A percentile compares a stretch with the other conserved stretches of the same genome.
These are phyloP conservation scores for Himalopsyche kuldschensis DNA, from an alignment of 2,888 invertebrate genomes.

Conservation along the genomic window DNA sequence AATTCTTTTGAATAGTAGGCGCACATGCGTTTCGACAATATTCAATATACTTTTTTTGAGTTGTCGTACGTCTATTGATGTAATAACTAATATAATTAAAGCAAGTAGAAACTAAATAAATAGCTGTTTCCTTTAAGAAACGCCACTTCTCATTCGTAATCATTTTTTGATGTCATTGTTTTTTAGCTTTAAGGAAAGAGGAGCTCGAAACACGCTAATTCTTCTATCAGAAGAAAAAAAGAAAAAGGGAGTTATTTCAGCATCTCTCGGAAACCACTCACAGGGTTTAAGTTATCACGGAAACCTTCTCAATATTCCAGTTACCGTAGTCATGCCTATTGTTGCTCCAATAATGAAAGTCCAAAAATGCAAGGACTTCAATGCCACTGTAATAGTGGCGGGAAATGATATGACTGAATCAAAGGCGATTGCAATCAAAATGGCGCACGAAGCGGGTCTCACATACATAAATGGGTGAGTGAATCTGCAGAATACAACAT, in stretches of 20 bases:
- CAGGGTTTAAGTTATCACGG: constrained; percentile 80
- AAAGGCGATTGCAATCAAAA: constrained; percentile 74
- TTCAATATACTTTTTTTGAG: too few species aligned
- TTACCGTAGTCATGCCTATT: constrained; percentile 93
- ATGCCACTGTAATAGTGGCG: constrained; percentile 81
- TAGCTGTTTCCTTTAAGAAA: too few species aligned
- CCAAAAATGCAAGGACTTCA: constrained; percentile 80
- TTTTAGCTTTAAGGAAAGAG: constrained; percentile 88
- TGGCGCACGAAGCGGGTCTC: constrained; percentile 70
- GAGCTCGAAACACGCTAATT: constrained; percentile 83
- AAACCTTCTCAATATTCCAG: constrained; percentile 66
- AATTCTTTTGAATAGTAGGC: not conserved
- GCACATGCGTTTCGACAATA: not conserved
- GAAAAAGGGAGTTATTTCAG: constrained; percentile 82
- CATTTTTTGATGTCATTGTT: not conserved
- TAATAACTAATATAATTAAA: too few species aligned
- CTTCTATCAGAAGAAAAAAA: constrained; percentile 74
- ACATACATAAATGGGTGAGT: constrained; percentile 87
- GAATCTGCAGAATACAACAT: too few species aligned
- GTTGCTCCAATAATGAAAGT: constrained; percentile 97
- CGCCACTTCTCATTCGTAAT: not conserved
- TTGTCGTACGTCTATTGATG: too few species aligned
- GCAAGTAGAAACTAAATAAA: too few species aligned
- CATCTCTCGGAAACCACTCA: constrained; percentile 94
- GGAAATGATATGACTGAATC: constrained; percentile 86